A percentile compares a stretch with the other conserved stretches of the same genome.
phyloP scores from a whole-genome alignment of 2,888 invertebrate genomes.

The Muscina levida region DNA sequence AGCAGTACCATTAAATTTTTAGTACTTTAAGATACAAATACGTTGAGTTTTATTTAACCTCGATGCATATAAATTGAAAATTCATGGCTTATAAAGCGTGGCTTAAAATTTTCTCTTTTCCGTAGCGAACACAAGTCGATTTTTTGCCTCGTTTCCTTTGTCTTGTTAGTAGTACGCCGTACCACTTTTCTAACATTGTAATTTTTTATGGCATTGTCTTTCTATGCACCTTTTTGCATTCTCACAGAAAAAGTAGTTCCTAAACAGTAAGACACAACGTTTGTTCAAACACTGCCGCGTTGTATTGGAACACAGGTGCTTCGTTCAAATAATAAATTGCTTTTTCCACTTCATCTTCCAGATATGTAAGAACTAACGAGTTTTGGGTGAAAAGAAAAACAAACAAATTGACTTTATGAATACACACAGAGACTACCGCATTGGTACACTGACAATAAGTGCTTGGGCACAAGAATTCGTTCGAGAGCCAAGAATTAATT shows the following conservation, averaged over 20 bases:
- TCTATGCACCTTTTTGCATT: neutral
- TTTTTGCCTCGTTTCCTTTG: neutral
- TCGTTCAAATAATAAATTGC: slow-evolving; percentile 48
- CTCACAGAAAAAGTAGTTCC: too few relatives aligned
- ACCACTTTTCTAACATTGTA: too few relatives aligned
- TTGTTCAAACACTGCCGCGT: neutral
- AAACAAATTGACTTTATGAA: neutral
- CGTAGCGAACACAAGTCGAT: neutral
- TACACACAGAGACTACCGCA: neutral
- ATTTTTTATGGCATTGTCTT: neutral
- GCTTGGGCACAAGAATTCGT: too few relatives aligned
- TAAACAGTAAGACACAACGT: too few relatives aligned
- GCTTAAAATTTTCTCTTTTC: too few relatives aligned
- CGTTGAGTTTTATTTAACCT: neutral
- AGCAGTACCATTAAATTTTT: too few relatives aligned
- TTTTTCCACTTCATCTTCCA: slow-evolving; percentile 44
- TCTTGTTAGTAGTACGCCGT: too few relatives aligned
- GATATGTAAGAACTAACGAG: slow-evolving; percentile 14
- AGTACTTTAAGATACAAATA: too few relatives aligned
- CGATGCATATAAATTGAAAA: too few relatives aligned
- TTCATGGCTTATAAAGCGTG: too few relatives aligned
- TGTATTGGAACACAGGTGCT: slow-evolving; percentile 43
- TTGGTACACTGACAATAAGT: too few relatives aligned
- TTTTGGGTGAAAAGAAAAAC: neutral
- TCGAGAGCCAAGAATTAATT: too few relatives aligned